Conservation (phyloP, 2,113 vertebrate genomes). For the Gavia stellata region DNA sequence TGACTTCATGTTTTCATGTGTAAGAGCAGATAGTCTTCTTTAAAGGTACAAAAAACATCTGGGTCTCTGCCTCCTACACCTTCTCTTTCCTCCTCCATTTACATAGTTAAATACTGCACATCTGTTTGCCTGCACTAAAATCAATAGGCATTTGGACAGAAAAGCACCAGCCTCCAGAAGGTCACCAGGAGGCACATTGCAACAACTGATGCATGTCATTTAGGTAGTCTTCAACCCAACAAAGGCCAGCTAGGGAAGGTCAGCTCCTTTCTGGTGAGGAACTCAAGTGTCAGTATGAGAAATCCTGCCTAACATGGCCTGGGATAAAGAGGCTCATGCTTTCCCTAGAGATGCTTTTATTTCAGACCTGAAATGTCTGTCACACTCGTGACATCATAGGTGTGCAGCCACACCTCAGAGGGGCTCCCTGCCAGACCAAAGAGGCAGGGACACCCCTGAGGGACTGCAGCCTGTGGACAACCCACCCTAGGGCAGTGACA, state of each 20-base stretch:
- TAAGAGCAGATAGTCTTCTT: not conserved
- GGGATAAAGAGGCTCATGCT: not conserved
- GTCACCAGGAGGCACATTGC: not conserved
- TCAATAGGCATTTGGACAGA: not conserved
- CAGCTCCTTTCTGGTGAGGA: not conserved
- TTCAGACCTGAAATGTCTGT: not conserved
- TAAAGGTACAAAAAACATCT: not conserved
- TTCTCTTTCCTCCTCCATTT: not conserved
- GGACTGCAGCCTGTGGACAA: not conserved
- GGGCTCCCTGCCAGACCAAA: not conserved
- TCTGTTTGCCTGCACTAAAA: not conserved
- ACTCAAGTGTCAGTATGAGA: not conserved
- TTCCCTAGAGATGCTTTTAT: not conserved
- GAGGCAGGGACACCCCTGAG: not conserved
- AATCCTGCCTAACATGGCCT: not conserved
- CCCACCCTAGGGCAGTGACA: not conserved
- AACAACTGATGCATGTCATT: not conserved
- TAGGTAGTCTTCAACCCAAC: not conserved
- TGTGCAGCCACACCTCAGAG: not conserved
- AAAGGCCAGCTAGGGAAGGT: not conserved
- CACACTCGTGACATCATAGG: not conserved
- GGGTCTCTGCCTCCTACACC: not conserved
- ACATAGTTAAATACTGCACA: not conserved
- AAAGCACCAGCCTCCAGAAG: not conserved
- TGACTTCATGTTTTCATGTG: not conserved